Evolutionary conservation across 2,888 invertebrate species (phyloP), one percentile per base, ranked within the genome.

Genomic region (Diarsia brunnea): DNA sequence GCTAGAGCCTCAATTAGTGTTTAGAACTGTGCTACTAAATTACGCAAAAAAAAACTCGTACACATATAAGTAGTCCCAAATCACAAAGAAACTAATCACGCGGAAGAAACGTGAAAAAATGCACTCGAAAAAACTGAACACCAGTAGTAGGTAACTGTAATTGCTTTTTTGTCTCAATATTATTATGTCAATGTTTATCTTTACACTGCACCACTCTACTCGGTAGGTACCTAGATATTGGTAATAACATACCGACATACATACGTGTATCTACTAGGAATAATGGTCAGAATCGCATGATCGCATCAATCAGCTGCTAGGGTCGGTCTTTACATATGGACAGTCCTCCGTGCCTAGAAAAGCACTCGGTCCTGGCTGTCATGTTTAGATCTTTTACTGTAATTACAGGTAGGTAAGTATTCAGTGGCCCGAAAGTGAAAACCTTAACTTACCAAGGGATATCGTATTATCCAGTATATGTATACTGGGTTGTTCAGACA

Each of bases 101-200:
- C 76, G 79, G 82, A 79, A 79, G 66, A 21, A 47, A 71, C 70
- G 64, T 61, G 31, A 47, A 68, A 81, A 69, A 70, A 67, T 60
- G 38, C 51, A 60, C 31, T 19, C 1, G 1, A 61, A 82, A 49
- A 77, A 76, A 47, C 24, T 68, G 31, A 31, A 51, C n/a, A 21
- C 27, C 19, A 69, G 10, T 67, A 43, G 10, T n/a, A n/a, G n/a
- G n/a, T 49, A 55, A 76, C 31, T 38, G 47, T 75, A 21, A 69
- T 60, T 65, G 27, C 1, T 53, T 75, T 75, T 75, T 64, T 60
- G 53, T n/a, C 16, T 67, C 49, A 67, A 45, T 38, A 65, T 43
- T 31, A 64, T 64, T 45, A 67, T 71, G 27, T 55, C 27, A 55
- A 24, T 31, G 43, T 38, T 76, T 64, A 49, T 58, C 31, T 49